These are phyloP conservation scores for Microctonus brassicae DNA, from an alignment of 2,888 invertebrate genomes.

Conservation along the genomic window DNA sequence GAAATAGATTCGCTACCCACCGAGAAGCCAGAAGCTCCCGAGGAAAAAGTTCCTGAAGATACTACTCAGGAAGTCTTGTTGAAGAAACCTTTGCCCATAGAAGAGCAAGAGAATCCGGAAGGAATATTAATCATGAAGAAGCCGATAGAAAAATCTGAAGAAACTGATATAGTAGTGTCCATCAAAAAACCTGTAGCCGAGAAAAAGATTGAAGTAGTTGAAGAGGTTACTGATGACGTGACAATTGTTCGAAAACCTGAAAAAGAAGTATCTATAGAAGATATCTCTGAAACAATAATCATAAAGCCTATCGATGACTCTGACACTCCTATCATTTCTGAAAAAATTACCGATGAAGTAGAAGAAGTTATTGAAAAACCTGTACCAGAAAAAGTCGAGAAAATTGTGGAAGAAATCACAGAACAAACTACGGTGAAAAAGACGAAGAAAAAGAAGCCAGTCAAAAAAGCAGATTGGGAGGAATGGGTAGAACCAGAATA, in stretches of 20 bases:
- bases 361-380: constrained; percentile 66
- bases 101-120: constrained; percentile 29
- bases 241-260: constrained; percentile 47
- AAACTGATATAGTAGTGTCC: constrained; percentile 52
- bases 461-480: constrained; percentile 42
- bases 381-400: constrained; percentile 50
- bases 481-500: constrained; percentile 53
- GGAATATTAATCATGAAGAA: constrained; percentile 57
- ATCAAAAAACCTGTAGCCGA: no score
- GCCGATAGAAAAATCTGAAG: constrained; percentile 49
- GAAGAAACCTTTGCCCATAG: neutral
- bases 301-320: neutral
- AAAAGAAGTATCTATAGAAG: constrained; percentile 38
- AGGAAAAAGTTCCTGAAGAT: constrained; percentile 43
- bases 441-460: constrained; percentile 46
- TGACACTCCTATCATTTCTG: no score
- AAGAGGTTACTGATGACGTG: constrained; percentile 54
- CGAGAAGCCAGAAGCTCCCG: constrained; percentile 53
- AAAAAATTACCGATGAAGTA: constrained; percentile 69
- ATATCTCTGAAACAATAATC: constrained; percentile 34
- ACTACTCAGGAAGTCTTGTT: constrained; percentile 56
- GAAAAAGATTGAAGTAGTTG: no score
- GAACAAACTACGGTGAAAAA: constrained; percentile 47
- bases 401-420: constrained; percentile 51
- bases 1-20: constrained; percentile 49